Evolutionary conservation across 1,140 invertebrate species (phyloP).

Genomic region (Tetramorium parvispinum): DNA sequence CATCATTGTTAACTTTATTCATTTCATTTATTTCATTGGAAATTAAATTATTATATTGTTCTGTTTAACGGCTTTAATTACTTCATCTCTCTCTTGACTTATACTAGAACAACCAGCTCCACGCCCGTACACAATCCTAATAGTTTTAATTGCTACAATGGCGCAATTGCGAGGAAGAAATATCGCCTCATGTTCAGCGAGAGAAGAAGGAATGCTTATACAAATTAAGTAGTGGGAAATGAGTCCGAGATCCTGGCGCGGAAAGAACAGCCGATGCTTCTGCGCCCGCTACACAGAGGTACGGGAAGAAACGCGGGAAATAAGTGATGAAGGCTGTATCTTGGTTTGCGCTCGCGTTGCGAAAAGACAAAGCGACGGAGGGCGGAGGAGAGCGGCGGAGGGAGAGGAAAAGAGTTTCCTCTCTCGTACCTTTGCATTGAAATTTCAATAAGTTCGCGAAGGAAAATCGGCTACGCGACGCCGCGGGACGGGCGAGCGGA

Average conservation of each 20-base stretch:
- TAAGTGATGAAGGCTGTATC: conserved; percentile 39
- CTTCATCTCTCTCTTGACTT: neutral
- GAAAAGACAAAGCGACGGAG: conserved; percentile 33
- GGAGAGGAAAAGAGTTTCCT: neutral
- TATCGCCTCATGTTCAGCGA: conserved; percentile 9
- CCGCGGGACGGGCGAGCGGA: neutral
- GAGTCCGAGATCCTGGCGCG: conserved; percentile 11
- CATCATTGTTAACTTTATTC: neutral
- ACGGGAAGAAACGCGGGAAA: conserved; percentile 15
- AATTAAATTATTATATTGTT: conserved; percentile 5
- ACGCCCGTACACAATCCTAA: neutral
- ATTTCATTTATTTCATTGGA: neutral
- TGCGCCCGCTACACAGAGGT: neutral
- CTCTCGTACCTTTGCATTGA: neutral
- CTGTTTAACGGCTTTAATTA: conserved; percentile 4
- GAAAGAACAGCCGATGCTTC: neutral
- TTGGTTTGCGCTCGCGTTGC: conserved; percentile 6
- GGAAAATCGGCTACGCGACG: conserved; percentile 10
- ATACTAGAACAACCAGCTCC: neutral
- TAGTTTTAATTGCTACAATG: conserved; percentile 36
- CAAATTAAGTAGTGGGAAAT: conserved; percentile 55
- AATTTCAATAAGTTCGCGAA: conserved; percentile 42
- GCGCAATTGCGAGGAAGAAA: conserved; percentile 35
- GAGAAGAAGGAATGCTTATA: conserved; percentile 16
- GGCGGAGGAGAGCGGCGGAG: neutral